Percentiles rank a stretch among this genome's conserved stretches.
Conservation (phyloP, 2,888 invertebrate genomes). For the Epistrophe eligans region DNA sequence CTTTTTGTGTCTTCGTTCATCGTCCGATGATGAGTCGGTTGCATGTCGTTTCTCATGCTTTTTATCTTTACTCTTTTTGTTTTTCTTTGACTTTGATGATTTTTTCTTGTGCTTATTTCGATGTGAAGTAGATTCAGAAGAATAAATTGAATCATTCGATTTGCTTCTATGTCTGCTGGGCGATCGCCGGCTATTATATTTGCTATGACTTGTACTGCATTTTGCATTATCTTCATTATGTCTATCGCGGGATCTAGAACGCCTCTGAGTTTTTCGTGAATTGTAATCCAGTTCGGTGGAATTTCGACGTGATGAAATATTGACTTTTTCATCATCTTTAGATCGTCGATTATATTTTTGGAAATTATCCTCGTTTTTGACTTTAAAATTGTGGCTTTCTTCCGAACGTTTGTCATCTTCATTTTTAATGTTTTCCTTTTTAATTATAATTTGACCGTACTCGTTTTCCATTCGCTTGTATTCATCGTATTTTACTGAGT, state of each 20-base stretch:
- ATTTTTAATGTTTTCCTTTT: slow-evolving; percentile 6
- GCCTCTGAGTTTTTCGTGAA: not conserved
- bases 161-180: slow-evolving; percentile 27
- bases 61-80: slow-evolving; percentile 78
- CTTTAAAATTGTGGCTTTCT: not conserved
- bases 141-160: slow-evolving; percentile 72
- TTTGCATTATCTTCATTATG: slow-evolving; percentile 10
- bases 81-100: slow-evolving; percentile 77
- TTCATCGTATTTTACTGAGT: slow-evolving; percentile 89
- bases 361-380: not conserved
- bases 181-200: slow-evolving; percentile 20
- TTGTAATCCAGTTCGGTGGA: slow-evolving; percentile 14
- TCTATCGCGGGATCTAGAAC: slow-evolving; percentile 55
- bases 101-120: slow-evolving; percentile 79
- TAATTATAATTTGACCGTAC: slow-evolving; percentile 79
- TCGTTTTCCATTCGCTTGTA: slow-evolving; percentile 86
- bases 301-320: slow-evolving; percentile 8
- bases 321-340: slow-evolving; percentile 6
- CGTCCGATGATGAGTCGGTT: slow-evolving; percentile 74
- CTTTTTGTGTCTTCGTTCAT: slow-evolving; percentile 80
- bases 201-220: slow-evolving; percentile 55
- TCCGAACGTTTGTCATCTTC: slow-evolving; percentile 14
- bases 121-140: slow-evolving; percentile 72
- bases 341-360: slow-evolving; percentile 12
- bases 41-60: slow-evolving; percentile 77